Base-by-base conservation (phyloP, 1,140 invertebrate genomes). In the Apis laboriosa region DNA sequence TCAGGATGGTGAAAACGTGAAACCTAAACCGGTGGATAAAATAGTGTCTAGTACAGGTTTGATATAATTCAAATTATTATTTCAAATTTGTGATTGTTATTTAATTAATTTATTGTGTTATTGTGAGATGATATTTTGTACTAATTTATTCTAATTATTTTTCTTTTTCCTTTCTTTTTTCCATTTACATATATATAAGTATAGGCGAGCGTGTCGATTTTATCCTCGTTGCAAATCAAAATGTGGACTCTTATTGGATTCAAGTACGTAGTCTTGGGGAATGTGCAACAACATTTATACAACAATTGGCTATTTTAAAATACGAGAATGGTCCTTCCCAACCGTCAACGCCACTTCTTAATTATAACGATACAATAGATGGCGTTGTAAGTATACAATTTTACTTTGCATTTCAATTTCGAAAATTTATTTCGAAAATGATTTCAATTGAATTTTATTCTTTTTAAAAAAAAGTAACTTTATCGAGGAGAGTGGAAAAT, bases 1-100 rank as follows among this genome's bases (percentile, higher is more conserved):
- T 21, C 96, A 96, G 15, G 98, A 98, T 93, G 97, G 97, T 60
- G 96, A 95, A 86, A 96, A 97, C 83, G 92, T 98, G 74, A 92
- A 96, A 85, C 96, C 94, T 3, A 49, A 82, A 55, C 1, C 12
- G 2, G 89, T 92, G 81, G 28, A 72, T 61, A n/a, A 0, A 24
- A 56, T 84, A 28, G 24, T 71, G 3, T 34, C 53, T 2, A 1
- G 49, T 17, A 1, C 87, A 78, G 87, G 87, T 88, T 21, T 77
- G 51, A 73, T 63, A 5, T 51, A 56, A 17, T 53, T 60, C 2
- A 13, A 56, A 51, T 24, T n/a, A n/a, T 51, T 34, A 34, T 21
- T 63, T 68, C 21, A 53, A 55, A 70, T 34, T 34, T 49, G 11
- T 28, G 28, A 28, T 34, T 24, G 17, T 12, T 21, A n/a, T 34